Evolutionary conservation across 2,888 invertebrate genomes (phyloP).

Genomic region (Dendrolimus pini): DNA sequence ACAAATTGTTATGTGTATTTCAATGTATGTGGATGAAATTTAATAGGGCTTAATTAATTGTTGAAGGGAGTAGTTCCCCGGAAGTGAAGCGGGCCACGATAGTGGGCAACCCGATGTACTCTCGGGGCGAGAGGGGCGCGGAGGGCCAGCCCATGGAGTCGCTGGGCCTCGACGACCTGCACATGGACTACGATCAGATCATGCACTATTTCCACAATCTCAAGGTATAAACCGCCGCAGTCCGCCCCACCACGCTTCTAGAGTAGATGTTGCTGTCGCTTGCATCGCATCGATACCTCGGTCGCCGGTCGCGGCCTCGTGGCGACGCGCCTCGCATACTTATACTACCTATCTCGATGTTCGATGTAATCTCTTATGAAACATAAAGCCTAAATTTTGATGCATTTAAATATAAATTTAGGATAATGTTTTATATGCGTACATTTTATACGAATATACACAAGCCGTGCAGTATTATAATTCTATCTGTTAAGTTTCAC

Average conservation of each 20-base stretch:
- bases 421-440: slow-evolving; percentile 63
- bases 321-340: slow-evolving; percentile 28
- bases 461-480: slow-evolving; percentile 65
- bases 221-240: slow-evolving; percentile 82
- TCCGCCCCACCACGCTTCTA: slow-evolving; percentile 64
- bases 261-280: slow-evolving; percentile 67
- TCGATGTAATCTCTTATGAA: slow-evolving; percentile 65
- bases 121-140: slow-evolving; percentile 65
- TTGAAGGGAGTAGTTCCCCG: slow-evolving; percentile 58
- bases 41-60: not conserved
- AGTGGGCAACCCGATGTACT: slow-evolving; percentile 93
- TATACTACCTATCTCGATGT: slow-evolving; percentile 41
- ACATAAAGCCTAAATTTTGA: slow-evolving; percentile 66
- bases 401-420: slow-evolving; percentile 61
- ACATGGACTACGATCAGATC: slow-evolving; percentile 98
- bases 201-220: slow-evolving; percentile 99
- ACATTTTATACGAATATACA: slow-evolving; percentile 66
- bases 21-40: no score
- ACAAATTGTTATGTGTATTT: no score
- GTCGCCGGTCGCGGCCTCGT: slow-evolving; percentile 26
- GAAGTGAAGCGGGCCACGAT: slow-evolving; percentile 90
- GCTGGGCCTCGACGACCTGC: slow-evolving; percentile 87
- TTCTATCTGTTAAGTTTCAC: slow-evolving; percentile 40
- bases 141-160: slow-evolving; percentile 70
- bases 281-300: slow-evolving; percentile 43